These are phyloP conservation scores for Dasypolia templi DNA, from an alignment of 2,888 invertebrate genomes.

Conservation along the genomic window DNA sequence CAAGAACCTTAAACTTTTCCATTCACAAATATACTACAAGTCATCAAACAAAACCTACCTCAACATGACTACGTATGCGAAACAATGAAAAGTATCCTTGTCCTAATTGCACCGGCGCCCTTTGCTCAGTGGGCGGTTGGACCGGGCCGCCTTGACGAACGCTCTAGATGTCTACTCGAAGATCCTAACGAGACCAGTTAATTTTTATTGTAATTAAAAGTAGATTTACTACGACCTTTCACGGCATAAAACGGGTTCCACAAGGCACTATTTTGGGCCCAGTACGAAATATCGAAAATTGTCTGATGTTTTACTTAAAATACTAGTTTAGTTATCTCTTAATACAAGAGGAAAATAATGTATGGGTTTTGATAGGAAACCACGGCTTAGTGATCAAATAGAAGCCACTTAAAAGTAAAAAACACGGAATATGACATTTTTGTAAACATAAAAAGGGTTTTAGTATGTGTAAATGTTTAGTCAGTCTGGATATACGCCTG, in stretches of 20 bases:
- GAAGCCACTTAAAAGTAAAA: conserved; percentile 3
- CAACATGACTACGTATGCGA: conserved; percentile 59
- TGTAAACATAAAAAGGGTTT: conserved; percentile 24
- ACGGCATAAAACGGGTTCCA: conserved; percentile 14
- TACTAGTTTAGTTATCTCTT: neutral
- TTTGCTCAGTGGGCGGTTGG: conserved; percentile 64
- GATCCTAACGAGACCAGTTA: conserved; percentile 57
- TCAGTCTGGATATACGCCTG: conserved; percentile 17
- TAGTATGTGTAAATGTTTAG: conserved; percentile 50
- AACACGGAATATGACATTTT: neutral
- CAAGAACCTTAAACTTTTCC: neutral
- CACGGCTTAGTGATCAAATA: conserved; percentile 3
- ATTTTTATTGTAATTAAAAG: conserved; percentile 55
- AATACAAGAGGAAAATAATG: neutral
- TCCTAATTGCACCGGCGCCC: conserved; percentile 75
- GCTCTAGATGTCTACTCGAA: conserved; percentile 55
- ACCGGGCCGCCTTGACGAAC: conserved; percentile 64
- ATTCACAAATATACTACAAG: conserved; percentile 21
- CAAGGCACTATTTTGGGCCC: conserved; percentile 47
- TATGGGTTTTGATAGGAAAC: neutral
- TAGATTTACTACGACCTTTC: conserved; percentile 27
- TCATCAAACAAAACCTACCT: conserved; percentile 37
- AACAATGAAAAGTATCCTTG: conserved; percentile 75
- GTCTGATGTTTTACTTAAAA: neutral
- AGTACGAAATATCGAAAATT: neutral